A percentile compares a stretch with the other conserved stretches of the same genome.
Conservation (phyloP, 2,797 vertebrate genomes). For the Platalea minor region DNA sequence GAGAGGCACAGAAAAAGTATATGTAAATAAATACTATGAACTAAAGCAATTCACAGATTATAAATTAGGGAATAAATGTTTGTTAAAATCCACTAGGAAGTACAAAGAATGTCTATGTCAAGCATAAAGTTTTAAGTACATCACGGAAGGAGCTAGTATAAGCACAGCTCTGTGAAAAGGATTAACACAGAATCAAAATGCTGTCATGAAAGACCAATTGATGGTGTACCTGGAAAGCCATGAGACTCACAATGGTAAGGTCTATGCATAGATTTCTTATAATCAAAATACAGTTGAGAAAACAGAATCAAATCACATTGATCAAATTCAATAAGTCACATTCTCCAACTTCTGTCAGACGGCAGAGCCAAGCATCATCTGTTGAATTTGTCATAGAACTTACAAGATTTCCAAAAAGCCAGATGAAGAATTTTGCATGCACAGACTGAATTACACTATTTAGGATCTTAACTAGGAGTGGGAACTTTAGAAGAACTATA, state of each 20-base stretch:
- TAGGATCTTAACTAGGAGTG: not conserved
- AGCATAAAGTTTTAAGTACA: not conserved
- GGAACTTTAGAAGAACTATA: not conserved
- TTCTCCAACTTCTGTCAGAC: not conserved
- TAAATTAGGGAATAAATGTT: not conserved
- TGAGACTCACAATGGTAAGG: not conserved
- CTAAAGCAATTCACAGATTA: not conserved
- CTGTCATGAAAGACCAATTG: not conserved
- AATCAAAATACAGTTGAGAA: constrained; percentile 24
- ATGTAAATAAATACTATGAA: not conserved
- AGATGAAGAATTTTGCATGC: not conserved
- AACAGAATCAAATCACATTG: not conserved
- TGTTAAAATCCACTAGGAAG: not conserved
- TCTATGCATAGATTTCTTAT: not conserved
- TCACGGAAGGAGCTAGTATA: not conserved
- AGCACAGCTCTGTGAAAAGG: not conserved
- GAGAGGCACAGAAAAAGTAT: not conserved
- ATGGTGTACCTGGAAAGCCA: not conserved
- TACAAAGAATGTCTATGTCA: not conserved
- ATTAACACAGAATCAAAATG: not conserved
- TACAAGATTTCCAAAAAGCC: not conserved
- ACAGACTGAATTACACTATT: not conserved
- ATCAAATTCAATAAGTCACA: not conserved
- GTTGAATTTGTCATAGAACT: not conserved
- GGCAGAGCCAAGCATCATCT: not conserved